Evolutionary conservation across 2,888 invertebrate genomes (phyloP).

Genomic region (Synanthedon andrenaeformis): DNA sequence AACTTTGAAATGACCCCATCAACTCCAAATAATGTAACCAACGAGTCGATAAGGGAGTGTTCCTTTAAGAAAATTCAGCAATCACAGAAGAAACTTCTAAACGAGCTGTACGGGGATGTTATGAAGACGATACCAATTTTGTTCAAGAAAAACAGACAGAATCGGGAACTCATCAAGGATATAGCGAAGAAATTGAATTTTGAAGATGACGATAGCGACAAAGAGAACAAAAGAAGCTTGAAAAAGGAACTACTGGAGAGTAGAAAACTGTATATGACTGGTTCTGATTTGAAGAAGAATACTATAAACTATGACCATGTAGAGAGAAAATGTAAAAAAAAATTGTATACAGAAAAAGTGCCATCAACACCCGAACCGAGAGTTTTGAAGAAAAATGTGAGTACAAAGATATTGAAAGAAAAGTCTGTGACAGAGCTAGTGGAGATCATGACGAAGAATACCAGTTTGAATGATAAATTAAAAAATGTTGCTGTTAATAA

Average conservation of each 20-base stretch:
- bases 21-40: conserved; percentile 43
- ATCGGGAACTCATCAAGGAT: conserved; percentile 29
- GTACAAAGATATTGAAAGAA: conserved; percentile 39
- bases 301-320: conserved; percentile 20
- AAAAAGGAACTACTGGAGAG: conserved; percentile 24
- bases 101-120: conserved; percentile 65
- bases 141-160: conserved; percentile 39
- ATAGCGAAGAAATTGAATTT: conserved; percentile 44
- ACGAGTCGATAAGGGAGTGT: conserved; percentile 51
- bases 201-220: conserved; percentile 43
- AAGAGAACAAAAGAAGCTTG: conserved; percentile 41
- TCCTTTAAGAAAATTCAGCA: conserved; percentile 47
- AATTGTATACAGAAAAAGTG: conserved; percentile 47
- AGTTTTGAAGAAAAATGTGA: conserved; percentile 21
- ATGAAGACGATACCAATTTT: conserved; percentile 65
- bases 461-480: conserved; percentile 27
- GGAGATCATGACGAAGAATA: conserved; percentile 26
- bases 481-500: conserved; percentile 15
- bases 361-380: conserved; percentile 42
- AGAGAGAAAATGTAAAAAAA: conserved; percentile 45
- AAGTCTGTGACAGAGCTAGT: conserved; percentile 53
- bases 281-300: conserved; percentile 38
- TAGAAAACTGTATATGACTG: conserved; percentile 42
- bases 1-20: conserved; percentile 36
- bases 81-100: conserved; percentile 53